Evolutionary conservation across 2,888 invertebrate species (phyloP).

Genomic region (Lamellibrachia columna): DNA sequence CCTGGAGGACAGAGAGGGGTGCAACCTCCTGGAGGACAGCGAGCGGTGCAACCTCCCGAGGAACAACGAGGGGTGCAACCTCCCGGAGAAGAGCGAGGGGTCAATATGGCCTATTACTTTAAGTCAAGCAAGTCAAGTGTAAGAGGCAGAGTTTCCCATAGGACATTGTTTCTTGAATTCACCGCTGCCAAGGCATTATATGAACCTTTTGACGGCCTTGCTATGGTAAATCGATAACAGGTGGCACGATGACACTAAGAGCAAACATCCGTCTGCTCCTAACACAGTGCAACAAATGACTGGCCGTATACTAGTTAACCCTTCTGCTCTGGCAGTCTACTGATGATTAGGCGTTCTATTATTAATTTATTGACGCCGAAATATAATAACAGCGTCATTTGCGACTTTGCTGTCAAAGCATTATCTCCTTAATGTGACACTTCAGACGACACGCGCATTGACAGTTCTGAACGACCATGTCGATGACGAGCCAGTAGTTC

Average conservation of each 20-base stretch:
- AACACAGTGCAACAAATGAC: not conserved
- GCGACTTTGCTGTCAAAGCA: not conserved
- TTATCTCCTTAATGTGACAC: not conserved
- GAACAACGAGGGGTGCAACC: too few relatives aligned
- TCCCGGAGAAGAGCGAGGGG: too few relatives aligned
- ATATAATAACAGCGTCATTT: not conserved
- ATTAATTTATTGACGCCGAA: not conserved
- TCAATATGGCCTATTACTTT: not conserved
- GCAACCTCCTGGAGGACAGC: too few relatives aligned
- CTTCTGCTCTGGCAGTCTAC: not conserved
- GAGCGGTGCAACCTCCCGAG: too few relatives aligned
- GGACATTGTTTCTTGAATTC: not conserved
- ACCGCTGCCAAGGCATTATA: not conserved
- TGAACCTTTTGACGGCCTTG: not conserved
- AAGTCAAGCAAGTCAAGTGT: not conserved
- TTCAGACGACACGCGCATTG: not conserved
- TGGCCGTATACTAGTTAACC: not conserved
- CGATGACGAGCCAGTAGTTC: not conserved
- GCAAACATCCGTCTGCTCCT: not conserved
- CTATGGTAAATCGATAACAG: not conserved
- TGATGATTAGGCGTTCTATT: not conserved
- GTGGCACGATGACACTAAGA: not conserved
- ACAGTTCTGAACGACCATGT: not conserved
- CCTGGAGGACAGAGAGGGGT: too few relatives aligned
- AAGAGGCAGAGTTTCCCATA: not conserved